Percentiles rank a stretch among this genome's conserved stretches.
Conservation (phyloP, 2,888 invertebrate genomes). For the Choristoneura rosaceana region DNA sequence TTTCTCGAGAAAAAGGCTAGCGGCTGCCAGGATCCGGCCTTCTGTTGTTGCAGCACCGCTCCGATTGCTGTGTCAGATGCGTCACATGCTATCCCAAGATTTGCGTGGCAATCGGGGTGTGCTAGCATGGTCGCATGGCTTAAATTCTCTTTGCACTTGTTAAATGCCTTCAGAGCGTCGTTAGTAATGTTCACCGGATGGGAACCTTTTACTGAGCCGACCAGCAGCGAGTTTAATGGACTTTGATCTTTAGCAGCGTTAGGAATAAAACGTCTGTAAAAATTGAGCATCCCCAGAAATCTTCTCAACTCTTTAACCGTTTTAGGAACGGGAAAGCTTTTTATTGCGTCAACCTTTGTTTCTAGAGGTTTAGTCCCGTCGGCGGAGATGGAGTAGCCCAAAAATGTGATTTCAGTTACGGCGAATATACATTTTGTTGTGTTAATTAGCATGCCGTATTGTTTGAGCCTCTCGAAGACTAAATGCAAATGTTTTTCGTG, state of each 20-base stretch:
- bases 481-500: constrained; percentile 48
- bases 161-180: constrained; percentile 29
- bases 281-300: background rate
- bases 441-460: constrained; percentile 49
- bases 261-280: background rate
- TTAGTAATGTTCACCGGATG: constrained; percentile 47
- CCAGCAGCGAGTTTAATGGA: background rate
- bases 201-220: constrained; percentile 49
- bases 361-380: constrained; percentile 53
- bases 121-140: background rate
- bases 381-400: constrained; percentile 46
- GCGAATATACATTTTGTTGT: constrained; percentile 50
- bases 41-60: constrained; percentile 28
- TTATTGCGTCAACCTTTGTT: background rate
- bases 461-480: constrained; percentile 44
- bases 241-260: background rate
- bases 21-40: constrained; percentile 13
- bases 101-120: constrained; percentile 49
- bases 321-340: background rate
- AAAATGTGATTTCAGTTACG: constrained; percentile 44
- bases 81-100: constrained; percentile 51
- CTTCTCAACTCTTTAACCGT: background rate
- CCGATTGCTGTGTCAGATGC: constrained; percentile 60
- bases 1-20: constrained; percentile 20
- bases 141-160: background rate